These are phyloP conservation scores for Siderastrea siderea DNA, from an alignment of 92 coral and sea anemone genomes.

Conservation along the genomic window DNA sequence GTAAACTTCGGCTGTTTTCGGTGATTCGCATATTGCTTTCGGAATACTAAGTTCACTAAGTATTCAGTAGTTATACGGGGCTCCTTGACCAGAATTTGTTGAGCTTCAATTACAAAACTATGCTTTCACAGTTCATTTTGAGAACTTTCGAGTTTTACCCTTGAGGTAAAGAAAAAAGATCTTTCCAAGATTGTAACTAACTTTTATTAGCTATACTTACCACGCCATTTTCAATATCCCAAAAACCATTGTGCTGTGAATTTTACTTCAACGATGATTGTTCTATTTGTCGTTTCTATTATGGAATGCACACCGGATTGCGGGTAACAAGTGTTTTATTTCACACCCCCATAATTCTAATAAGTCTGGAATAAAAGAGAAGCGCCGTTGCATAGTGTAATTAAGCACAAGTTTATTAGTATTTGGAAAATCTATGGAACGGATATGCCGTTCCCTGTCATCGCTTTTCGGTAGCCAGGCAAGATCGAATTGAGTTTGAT, in stretches of 20 bases:
- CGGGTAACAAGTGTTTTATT: conserved; percentile 32
- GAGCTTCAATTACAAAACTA: conserved; percentile 3
- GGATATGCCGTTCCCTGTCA: background rate
- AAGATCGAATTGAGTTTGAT: conserved; percentile 14
- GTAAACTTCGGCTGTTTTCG: conserved; percentile 9
- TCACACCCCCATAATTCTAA: conserved; percentile 65
- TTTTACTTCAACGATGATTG: background rate
- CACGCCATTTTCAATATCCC: background rate
- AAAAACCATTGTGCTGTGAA: background rate
- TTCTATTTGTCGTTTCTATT: background rate
- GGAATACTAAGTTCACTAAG: background rate
- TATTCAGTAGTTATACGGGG: no score
- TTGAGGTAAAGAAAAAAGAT: conserved; percentile 10
- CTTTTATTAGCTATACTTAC: background rate
- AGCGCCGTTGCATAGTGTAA: conserved; percentile 22
- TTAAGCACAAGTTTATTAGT: conserved; percentile 32
- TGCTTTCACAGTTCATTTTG: background rate
- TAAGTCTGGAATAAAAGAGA: conserved; percentile 24
- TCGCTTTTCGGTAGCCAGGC: conserved; percentile 1
- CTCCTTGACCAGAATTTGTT: background rate
- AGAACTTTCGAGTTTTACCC: background rate
- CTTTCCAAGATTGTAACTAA: conserved; percentile 1
- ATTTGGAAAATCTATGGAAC: conserved; percentile 31
- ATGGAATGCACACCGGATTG: background rate
- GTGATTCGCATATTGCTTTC: background rate